Evolutionary conservation across 2,888 invertebrate genomes (phyloP).

Genomic region (Trichacis sp.): DNA sequence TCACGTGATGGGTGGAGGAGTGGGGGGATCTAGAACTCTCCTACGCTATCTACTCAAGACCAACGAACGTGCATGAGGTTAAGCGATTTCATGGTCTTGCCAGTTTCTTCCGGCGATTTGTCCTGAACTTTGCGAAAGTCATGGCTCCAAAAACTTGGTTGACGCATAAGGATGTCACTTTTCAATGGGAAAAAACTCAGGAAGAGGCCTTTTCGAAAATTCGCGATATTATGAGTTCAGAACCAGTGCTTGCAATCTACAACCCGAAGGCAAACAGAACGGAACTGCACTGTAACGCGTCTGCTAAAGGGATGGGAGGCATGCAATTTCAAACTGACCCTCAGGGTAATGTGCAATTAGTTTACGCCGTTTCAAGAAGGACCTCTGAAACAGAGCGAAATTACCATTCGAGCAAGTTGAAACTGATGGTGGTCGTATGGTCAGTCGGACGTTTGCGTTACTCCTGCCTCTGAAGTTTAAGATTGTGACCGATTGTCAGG

Average conservation of each 20-base stretch:
- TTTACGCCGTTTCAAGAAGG: slow-evolving; percentile 23
- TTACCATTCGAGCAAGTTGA: slow-evolving; percentile 49
- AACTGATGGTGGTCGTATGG: slow-evolving; percentile 49
- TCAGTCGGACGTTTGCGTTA: slow-evolving; percentile 24
- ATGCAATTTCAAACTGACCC: slow-evolving; percentile 35
- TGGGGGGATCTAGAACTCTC: too few species aligned
- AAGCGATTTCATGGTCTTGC: background rate
- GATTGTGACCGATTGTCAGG: slow-evolving; percentile 46
- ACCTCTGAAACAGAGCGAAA: slow-evolving; percentile 32
- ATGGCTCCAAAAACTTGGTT: background rate
- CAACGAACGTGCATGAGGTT: background rate
- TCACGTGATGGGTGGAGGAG: too few species aligned
- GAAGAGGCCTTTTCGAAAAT: slow-evolving; percentile 10
- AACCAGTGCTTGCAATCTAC: too few species aligned
- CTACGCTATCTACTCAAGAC: background rate
- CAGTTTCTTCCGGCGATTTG: background rate
- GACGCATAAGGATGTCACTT: background rate
- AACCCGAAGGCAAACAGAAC: slow-evolving; percentile 10
- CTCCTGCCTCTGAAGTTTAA: slow-evolving; percentile 38
- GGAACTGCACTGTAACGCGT: slow-evolving; percentile 41
- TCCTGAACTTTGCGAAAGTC: background rate
- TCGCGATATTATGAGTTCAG: too few species aligned
- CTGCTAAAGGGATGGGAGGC: background rate
- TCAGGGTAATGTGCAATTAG: slow-evolving; percentile 19
- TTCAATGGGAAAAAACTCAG: background rate